Evolutionary conservation across 2,888 invertebrate species (phyloP).

Genomic region (Troglohyphantes excavatus): DNA sequence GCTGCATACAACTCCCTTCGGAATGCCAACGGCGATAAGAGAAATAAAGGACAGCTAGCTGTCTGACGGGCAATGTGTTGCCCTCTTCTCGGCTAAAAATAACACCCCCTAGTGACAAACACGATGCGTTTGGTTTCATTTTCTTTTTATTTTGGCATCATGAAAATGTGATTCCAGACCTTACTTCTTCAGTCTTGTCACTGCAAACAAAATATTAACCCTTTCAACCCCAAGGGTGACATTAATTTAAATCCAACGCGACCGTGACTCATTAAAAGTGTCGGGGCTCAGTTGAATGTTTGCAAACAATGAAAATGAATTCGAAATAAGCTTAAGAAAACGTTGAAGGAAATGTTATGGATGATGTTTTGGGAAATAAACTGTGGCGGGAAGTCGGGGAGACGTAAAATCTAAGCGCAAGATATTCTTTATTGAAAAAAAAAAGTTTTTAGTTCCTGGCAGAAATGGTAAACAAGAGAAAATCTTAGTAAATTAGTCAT

Average conservation of each 20-base stretch:
- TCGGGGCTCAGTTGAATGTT: background rate
- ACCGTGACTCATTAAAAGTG: background rate
- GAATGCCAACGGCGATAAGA: conserved; percentile 65
- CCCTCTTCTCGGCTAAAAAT: conserved; percentile 62
- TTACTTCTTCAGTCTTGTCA: background rate
- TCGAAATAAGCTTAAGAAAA: no score
- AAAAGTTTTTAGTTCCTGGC: background rate
- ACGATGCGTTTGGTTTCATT: conserved; percentile 28
- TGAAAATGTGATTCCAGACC: background rate
- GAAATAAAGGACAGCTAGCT: conserved; percentile 49
- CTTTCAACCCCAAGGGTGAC: background rate
- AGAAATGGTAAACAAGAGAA: background rate
- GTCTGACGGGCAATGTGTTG: conserved; percentile 40
- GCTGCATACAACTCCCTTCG: conserved; percentile 43
- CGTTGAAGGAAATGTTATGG: no score
- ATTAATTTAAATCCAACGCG: background rate
- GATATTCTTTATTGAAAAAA: background rate
- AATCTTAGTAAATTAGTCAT: background rate
- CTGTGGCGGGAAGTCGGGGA: no score
- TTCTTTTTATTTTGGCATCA: conserved; percentile 31
- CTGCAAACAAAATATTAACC: background rate
- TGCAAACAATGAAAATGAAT: no score
- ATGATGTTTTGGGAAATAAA: no score
- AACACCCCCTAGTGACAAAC: conserved; percentile 56
- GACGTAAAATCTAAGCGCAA: background rate